Base-by-base conservation (phyloP, 2,888 invertebrate species). In the Antheraea assamensis region DNA sequence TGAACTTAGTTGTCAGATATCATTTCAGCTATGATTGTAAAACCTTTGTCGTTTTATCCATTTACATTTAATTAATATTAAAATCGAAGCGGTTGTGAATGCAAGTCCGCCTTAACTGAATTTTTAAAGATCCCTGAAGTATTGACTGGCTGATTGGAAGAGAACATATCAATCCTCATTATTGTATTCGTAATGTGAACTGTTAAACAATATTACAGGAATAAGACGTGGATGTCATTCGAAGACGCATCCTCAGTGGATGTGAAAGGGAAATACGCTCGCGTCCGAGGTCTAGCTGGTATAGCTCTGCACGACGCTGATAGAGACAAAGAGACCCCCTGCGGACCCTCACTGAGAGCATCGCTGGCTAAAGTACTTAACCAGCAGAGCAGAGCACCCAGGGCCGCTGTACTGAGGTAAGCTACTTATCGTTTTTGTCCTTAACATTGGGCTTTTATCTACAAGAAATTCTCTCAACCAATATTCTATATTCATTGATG, bases 211-310 rank as follows among this genome's bases (percentile, higher is more conserved):
- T 21, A 31, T 74, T 74, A 49, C 82, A 96, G 96, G 84, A 95
- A 96, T 83, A 95, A 95, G 71, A 95, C 96, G 24, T 97, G 97
- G 97, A 95, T 97, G 72, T 96, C 97, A 7, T 97, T 97, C 84
- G 97, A 97, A 83, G 97, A 97, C 84, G 90, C 96, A 0, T 96
- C 96, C 27, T 97, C 97, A 71, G 95, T 96, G 27, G 96, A 96
- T 82, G 97, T 97, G 78, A 97, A 97, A 92, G 96, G 96, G 19
- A 97, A 97, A 87, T 97, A 97, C 87, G 95, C 96, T 0, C 88
- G 97, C 47, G 95, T 97, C 19, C 95, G 97, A 0, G 96, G 96
- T 4, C 88, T 97, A 17, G 97, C 96, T 0, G 97, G 97, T 1
- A 87, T 97, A 31, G 97, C 96, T 0, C 87, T 97, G 71, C 91